phyloP scores from a whole-genome alignment of 2,113 vertebrate species.

The Hyperopisus bebe region DNA sequence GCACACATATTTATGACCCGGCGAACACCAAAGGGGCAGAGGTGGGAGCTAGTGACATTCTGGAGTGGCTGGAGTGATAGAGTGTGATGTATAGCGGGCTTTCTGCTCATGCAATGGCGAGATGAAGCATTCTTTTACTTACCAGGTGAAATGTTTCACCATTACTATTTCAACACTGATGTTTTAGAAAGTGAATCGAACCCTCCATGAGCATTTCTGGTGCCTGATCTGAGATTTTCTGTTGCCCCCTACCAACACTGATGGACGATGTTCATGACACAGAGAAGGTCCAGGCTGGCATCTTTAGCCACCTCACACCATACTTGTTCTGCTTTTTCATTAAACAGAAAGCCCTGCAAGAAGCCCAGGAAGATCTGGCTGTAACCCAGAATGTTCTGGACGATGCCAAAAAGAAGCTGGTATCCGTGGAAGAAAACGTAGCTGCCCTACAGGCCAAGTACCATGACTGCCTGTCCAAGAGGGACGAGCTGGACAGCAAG shows the following conservation, averaged over 20 bases:
- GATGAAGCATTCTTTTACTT: not conserved
- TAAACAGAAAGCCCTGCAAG: constrained; percentile 67
- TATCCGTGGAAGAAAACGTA: constrained; percentile 67
- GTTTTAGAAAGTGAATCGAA: not conserved
- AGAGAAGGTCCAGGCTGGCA: not conserved
- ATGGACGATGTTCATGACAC: not conserved
- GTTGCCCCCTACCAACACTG: not conserved
- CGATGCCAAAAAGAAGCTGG: constrained; percentile 65
- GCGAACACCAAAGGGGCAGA: not conserved
- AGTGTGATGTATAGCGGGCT: not conserved
- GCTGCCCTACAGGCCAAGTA: constrained; percentile 71
- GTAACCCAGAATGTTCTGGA: constrained; percentile 69
- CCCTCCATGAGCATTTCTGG: not conserved
- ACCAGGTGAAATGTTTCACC: not conserved
- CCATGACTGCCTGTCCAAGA: constrained; percentile 69
- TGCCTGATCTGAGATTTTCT: not conserved
- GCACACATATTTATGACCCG: not conserved
- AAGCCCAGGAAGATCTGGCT: constrained; percentile 74
- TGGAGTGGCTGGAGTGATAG: not conserved
- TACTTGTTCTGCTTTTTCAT: not conserved
- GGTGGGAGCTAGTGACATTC: not conserved
- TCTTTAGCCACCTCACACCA: not conserved
- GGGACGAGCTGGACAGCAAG: constrained; percentile 76
- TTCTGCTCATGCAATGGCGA: not conserved
- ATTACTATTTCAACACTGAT: not conserved